phyloP scores from a whole-genome alignment of 2,113 vertebrate genomes.

The Periophthalmodon schlosseri region DNA sequence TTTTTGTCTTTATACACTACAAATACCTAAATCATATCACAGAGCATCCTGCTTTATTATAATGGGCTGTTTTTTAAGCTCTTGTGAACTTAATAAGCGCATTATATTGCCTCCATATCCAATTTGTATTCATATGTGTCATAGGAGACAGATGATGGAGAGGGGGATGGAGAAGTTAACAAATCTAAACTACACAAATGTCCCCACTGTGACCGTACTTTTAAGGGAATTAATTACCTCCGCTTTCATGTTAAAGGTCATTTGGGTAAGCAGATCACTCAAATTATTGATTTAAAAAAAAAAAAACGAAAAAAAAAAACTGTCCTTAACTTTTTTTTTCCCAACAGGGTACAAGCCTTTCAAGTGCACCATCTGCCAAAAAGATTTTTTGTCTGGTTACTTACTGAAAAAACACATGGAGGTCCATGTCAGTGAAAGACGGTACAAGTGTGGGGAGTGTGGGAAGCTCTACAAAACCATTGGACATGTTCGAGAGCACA shows the following conservation, averaged over 20 bases:
- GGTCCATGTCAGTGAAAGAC: slow-evolving; percentile 87
- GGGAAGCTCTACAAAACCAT: slow-evolving; percentile 98
- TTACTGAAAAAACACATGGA: slow-evolving; percentile 96
- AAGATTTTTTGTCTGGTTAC: slow-evolving; percentile 94
- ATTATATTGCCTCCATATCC: not conserved
- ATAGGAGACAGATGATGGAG: slow-evolving; percentile 66
- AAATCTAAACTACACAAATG: slow-evolving; percentile 76
- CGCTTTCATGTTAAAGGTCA: slow-evolving; percentile 89
- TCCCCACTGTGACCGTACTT: slow-evolving; percentile 87
- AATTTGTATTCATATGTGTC: not conserved
- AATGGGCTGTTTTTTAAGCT: not conserved
- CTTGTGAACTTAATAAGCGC: not conserved
- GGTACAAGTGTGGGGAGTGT: slow-evolving; percentile 95
- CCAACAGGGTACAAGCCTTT: slow-evolving; percentile 87
- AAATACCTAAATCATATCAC: not conserved
- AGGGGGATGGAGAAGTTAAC: slow-evolving; percentile 29
- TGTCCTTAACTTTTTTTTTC: not conserved
- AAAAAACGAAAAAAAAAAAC: not conserved
- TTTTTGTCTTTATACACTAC: not conserved
- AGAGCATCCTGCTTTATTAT: not conserved
- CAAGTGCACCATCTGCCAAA: slow-evolving; percentile 87
- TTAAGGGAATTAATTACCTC: slow-evolving; percentile 83
- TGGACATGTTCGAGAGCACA: slow-evolving; percentile 93
- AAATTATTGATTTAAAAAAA: not conserved
- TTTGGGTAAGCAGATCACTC: slow-evolving; percentile 75